Base-by-base conservation (phyloP, 2,113 vertebrate species). In the Rhynchopsitta pachyrhyncha region DNA sequence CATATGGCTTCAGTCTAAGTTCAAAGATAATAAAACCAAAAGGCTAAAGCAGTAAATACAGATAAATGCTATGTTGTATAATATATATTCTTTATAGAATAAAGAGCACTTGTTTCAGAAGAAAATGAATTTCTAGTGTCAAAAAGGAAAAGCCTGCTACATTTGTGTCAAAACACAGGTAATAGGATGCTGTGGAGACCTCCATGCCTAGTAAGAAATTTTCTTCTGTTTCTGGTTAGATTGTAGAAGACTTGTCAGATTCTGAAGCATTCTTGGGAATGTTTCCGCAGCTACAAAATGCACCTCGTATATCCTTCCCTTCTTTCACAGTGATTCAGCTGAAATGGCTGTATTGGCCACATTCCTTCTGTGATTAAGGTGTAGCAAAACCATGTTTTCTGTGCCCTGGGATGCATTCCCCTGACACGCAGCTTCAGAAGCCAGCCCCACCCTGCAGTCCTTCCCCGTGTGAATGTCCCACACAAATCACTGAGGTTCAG, bases 381-480 rank as follows among this genome's bases (percentile, higher is more conserved):
- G 15, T 27, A 19, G 41, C 35, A 67, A 59, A 42, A 1, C 10
- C 1, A 0, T 19, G 8, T 69, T 50, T 84, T 67, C 39, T 42
- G 60, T 74, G 64, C 20, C 5, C 0, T 1, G 14, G 52, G 39
- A 39, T 41, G 39, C 5, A 1, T 49, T 74, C 13, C 76, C 68
- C 25, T 33, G 59, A 12, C 23, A 24, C 18, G 3, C 46, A 18
- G 16, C 70, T 44, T 39, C 31, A 7, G 53, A 16, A 62, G 25
- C 47, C 81, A 69, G 20, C 41, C 35, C 1, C 0, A 31, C 73
- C 24, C 33, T 17, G 19, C 46, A 31, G 1, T 15, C 46, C 37
- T 59, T 9, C 3, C 0, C 4, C 4, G 0, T 6, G 24, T 27
- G 47, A 69, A 15, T 24, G 37, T 20, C 31, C 53, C 4, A 0